A percentile compares a stretch with the other conserved stretches of the same genome.
Evolutionary conservation across 2,797 vertebrate species (phyloP).

Genomic region (Artibeus jamaicensis): DNA sequence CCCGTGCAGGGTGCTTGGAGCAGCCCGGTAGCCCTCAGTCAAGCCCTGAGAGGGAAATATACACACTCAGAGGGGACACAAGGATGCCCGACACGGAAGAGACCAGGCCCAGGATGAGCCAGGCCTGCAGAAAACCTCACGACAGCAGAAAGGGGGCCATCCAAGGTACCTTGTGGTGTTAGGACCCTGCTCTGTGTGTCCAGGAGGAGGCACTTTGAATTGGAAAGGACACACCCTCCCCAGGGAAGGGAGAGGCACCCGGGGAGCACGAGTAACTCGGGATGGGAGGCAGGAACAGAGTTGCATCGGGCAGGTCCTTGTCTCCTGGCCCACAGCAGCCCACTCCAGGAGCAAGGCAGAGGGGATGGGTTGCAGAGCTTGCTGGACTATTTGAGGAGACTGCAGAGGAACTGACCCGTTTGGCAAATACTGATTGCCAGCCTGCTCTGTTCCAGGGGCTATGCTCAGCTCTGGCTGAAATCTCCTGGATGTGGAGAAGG

Average conservation of each 20-base stretch:
- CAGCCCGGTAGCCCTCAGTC: not conserved
- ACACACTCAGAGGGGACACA: not conserved
- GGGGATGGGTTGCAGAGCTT: not conserved
- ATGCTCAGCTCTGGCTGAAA: not conserved
- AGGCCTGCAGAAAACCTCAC: not conserved
- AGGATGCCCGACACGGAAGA: not conserved
- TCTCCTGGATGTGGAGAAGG: not conserved
- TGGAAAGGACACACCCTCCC: not conserved
- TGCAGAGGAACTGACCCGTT: not conserved
- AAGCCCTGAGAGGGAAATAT: not conserved
- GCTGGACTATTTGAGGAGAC: not conserved
- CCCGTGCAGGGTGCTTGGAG: not conserved
- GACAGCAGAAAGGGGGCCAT: not conserved
- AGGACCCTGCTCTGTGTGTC: not conserved
- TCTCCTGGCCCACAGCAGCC: not conserved
- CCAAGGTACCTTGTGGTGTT: not conserved
- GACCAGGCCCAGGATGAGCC: not conserved
- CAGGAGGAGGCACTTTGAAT: rapidly evolving
- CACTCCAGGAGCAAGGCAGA: not conserved
- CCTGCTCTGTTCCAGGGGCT: not conserved
- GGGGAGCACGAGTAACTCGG: rapidly evolving
- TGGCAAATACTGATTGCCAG: not conserved
- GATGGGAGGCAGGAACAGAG: not conserved
- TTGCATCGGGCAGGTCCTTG: not conserved
- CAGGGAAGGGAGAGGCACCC: not conserved